These are phyloP conservation scores for Andrena marginata DNA, from an alignment of 2,888 invertebrate genomes.

Conservation along the genomic window DNA sequence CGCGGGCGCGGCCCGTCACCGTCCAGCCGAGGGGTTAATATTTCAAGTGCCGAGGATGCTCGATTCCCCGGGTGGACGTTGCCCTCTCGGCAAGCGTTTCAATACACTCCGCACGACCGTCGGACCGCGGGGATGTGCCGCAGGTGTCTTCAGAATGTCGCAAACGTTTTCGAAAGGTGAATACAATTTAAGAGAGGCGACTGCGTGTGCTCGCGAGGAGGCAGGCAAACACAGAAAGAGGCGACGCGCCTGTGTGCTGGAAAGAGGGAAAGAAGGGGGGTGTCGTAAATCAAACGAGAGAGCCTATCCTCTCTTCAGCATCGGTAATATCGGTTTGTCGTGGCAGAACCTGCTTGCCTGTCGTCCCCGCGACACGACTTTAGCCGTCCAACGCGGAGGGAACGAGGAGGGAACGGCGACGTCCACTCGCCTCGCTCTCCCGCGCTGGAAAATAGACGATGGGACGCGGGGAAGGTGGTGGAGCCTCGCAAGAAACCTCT, in stretches of 20 bases:
- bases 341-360: slow-evolving; percentile 58
- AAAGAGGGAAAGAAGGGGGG: slow-evolving; percentile 29
- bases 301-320: slow-evolving; percentile 56
- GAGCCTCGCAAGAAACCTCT: slow-evolving; percentile 43
- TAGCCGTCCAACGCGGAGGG: slow-evolving; percentile 7
- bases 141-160: slow-evolving; percentile 66
- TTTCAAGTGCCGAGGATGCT: slow-evolving; percentile 41
- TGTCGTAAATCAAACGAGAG: slow-evolving; percentile 74
- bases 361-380: slow-evolving; percentile 44
- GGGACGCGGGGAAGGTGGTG: slow-evolving; percentile 3
- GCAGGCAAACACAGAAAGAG: slow-evolving; percentile 34
- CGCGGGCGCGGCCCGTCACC: slow-evolving; percentile 1
- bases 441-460: slow-evolving; percentile 30
- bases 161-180: slow-evolving; percentile 70
- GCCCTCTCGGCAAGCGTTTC: slow-evolving; percentile 47
- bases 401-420: slow-evolving; percentile 27
- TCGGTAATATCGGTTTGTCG: slow-evolving; percentile 67
- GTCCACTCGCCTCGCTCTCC: slow-evolving; percentile 18
- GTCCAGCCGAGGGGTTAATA: slow-evolving; percentile 52
- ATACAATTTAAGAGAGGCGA: slow-evolving; percentile 62
- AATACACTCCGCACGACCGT: slow-evolving; percentile 57
- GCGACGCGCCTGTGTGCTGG: slow-evolving; percentile 14
- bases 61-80: slow-evolving; percentile 48
- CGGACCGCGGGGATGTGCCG: slow-evolving; percentile 33
- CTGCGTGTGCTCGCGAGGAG: slow-evolving; percentile 38